Evolutionary conservation across 2,888 invertebrate genomes (phyloP).

Genomic region (Drosophila setosimentum): DNA sequence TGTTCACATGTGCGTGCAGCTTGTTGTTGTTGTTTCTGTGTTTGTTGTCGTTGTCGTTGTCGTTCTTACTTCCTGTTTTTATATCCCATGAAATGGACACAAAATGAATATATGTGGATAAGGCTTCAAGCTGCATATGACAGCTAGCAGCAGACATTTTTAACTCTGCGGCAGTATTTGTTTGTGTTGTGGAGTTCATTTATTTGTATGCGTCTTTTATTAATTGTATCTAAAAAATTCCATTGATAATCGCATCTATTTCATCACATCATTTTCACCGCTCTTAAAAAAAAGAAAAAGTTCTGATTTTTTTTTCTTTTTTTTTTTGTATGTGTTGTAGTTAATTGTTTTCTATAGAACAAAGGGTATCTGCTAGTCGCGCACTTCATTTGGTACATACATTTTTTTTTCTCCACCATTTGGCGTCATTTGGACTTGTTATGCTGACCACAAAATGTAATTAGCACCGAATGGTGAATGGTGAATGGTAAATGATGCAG

Average conservation of each 20-base stretch:
- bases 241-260: not conserved
- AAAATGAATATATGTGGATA: not conserved
- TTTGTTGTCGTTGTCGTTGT: constrained; percentile 1
- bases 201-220: not conserved
- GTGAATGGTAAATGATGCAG: constrained; percentile 55
- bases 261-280: not conserved
- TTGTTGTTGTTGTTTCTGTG: not conserved
- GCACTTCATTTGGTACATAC: not conserved
- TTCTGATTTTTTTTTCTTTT: not conserved
- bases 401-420: constrained; percentile 26
- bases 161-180: not conserved
- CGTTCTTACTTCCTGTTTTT: constrained; percentile 26
- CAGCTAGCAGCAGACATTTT: not conserved
- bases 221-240: not conserved
- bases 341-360: not conserved
- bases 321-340: not conserved
- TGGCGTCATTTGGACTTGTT: constrained; percentile 65
- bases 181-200: not conserved
- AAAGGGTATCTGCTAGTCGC: constrained; percentile 3
- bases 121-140: not conserved
- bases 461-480: constrained; percentile 74
- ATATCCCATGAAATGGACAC: constrained; percentile 6
- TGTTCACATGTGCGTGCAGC: constrained; percentile 55
- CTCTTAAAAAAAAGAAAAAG: too few relatives aligned
- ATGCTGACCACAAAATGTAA: constrained; percentile 79